phyloP scores from a whole-genome alignment of 2,797 vertebrate species.

The Halcyon smyrnensis region DNA sequence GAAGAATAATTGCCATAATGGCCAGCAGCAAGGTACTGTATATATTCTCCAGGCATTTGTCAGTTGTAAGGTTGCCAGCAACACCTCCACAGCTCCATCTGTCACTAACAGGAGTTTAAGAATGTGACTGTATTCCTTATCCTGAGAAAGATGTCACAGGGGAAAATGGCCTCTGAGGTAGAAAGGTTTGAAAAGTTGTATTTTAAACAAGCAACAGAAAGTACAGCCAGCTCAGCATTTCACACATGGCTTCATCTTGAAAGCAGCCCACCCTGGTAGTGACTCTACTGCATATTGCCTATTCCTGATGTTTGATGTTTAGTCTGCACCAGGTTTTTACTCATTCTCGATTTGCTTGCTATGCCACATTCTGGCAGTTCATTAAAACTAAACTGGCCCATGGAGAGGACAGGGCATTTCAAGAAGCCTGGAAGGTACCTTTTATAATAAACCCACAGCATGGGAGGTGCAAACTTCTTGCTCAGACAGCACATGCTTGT shows the following conservation, averaged over 20 bases:
- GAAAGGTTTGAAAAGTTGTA: neutral
- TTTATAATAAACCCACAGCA: neutral
- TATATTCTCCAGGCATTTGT: neutral
- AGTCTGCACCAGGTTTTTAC: neutral
- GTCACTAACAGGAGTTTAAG: neutral
- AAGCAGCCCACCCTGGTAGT: neutral
- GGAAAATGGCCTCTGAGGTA: neutral
- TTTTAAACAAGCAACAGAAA: neutral
- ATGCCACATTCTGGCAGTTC: neutral
- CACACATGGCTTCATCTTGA: neutral
- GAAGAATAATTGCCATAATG: neutral
- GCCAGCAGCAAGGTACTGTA: neutral
- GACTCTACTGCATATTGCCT: neutral
- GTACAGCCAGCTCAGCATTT: neutral
- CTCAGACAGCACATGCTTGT: neutral
- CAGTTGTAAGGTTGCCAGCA: neutral
- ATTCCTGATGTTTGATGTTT: neutral
- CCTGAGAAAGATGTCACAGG: neutral
- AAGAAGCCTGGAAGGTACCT: neutral
- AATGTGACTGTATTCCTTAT: neutral
- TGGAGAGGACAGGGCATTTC: neutral
- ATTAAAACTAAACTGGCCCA: neutral
- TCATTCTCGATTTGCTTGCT: neutral
- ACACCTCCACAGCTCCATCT: slow-evolving; percentile 11
- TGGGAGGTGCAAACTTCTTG: neutral